Percentiles rank a stretch among this genome's conserved stretches.
Evolutionary conservation across 2,113 vertebrate species (phyloP).

Genomic region (Hyaena hyaena): DNA sequence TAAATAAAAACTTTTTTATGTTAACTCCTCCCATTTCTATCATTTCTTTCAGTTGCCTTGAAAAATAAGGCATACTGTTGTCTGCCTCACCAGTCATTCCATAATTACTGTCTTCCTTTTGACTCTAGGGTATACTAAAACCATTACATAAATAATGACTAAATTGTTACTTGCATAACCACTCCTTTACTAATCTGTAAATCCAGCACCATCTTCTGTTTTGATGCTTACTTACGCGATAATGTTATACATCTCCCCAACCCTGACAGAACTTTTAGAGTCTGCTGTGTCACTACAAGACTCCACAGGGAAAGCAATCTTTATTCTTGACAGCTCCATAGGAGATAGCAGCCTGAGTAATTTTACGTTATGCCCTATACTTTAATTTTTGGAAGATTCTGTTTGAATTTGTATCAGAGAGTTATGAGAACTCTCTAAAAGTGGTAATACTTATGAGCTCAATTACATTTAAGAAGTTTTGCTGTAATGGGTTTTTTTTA

Average conservation of each 20-base stretch:
- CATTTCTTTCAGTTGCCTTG: constrained; percentile 41
- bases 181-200: background rate
- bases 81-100: background rate
- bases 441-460: background rate
- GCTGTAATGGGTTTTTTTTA: background rate
- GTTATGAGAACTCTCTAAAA: constrained; percentile 10
- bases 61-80: background rate
- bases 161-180: background rate
- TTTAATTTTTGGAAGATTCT: constrained; percentile 56
- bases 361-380: constrained; percentile 4
- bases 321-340: background rate
- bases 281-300: background rate
- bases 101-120: background rate
- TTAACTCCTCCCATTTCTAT: background rate
- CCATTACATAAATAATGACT: background rate
- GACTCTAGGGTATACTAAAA: background rate
- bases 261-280: background rate
- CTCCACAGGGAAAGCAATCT: background rate
- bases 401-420: constrained; percentile 40
- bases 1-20: background rate
- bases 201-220: background rate
- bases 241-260: background rate
- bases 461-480: constrained; percentile 31
- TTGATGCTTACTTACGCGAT: background rate
- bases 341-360: background rate